Conservation (phyloP, 2,797 vertebrate genomes). For the Coreius guichenoti region DNA sequence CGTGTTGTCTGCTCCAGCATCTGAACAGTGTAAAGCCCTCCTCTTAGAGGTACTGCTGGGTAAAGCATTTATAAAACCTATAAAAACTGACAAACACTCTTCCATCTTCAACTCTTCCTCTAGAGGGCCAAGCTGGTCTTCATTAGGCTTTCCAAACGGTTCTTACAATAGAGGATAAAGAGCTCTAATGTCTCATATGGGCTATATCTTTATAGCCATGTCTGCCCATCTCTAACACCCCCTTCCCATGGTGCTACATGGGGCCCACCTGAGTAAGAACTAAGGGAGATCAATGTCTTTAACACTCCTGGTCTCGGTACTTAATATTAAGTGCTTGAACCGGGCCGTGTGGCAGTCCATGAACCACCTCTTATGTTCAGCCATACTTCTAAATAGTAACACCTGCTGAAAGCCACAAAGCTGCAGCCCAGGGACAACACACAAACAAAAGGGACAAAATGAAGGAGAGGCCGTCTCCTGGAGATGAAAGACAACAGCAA, state of each 20-base stretch:
- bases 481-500: conserved; percentile 79
- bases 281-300: conserved; percentile 22
- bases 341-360: conserved; percentile 34
- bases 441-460: conserved; percentile 67
- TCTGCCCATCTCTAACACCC: background rate
- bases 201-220: conserved; percentile 5
- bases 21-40: conserved; percentile 43
- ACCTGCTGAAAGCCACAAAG: conserved; percentile 69
- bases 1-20: conserved; percentile 18
- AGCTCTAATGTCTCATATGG: conserved; percentile 2
- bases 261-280: background rate
- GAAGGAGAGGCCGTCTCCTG: conserved; percentile 69
- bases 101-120: conserved; percentile 5
- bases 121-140: conserved; percentile 22
- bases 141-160: background rate
- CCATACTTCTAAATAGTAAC: conserved; percentile 65
- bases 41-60: conserved; percentile 34
- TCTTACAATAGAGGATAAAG: conserved; percentile 12
- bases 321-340: conserved; percentile 48
- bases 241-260: background rate
- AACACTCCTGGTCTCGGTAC: conserved; percentile 28
- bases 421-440: conserved; percentile 65
- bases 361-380: conserved; percentile 56
- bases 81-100: background rate
- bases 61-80: conserved; percentile 39